Conservation (phyloP, 1,140 invertebrate genomes). For the Leptopilina clavipes region DNA sequence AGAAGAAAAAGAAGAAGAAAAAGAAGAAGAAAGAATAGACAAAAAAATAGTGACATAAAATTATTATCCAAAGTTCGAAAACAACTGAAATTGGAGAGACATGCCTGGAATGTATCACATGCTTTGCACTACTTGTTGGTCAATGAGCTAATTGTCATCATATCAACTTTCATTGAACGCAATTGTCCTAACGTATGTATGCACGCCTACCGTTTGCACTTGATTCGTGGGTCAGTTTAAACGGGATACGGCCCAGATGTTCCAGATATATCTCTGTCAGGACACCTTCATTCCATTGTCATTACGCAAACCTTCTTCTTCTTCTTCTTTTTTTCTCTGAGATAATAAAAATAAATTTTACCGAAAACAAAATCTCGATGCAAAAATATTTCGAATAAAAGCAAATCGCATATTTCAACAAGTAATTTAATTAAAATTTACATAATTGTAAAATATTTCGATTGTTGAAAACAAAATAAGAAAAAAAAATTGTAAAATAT, state of each 20-base stretch:
- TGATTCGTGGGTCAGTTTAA: conserved; percentile 58
- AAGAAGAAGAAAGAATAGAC: too few species aligned
- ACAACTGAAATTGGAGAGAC: conserved; percentile 1
- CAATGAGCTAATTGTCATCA: conserved; percentile 68
- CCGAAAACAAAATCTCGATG: neutral
- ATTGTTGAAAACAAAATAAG: too few species aligned
- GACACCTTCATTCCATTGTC: conserved; percentile 8
- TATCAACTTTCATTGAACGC: conserved; percentile 69
- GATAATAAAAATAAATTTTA: neutral
- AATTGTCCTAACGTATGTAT: conserved; percentile 63
- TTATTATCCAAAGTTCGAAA: too few species aligned
- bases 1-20: too few species aligned
- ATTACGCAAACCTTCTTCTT: neutral
- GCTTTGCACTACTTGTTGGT: conserved; percentile 54
- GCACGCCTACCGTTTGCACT: conserved; percentile 62
- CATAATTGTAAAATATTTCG: neutral
- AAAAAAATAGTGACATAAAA: too few species aligned
- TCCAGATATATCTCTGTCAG: conserved; percentile 21
- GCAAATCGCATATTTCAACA: too few species aligned
- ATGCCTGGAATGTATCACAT: neutral
- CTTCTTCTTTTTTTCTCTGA: neutral
- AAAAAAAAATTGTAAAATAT: neutral
- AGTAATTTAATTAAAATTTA: too few species aligned
- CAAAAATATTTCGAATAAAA: neutral
- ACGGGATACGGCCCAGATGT: conserved; percentile 65